Conservation (phyloP, 2,888 invertebrate genomes). For the Cerastoderma edule region DNA sequence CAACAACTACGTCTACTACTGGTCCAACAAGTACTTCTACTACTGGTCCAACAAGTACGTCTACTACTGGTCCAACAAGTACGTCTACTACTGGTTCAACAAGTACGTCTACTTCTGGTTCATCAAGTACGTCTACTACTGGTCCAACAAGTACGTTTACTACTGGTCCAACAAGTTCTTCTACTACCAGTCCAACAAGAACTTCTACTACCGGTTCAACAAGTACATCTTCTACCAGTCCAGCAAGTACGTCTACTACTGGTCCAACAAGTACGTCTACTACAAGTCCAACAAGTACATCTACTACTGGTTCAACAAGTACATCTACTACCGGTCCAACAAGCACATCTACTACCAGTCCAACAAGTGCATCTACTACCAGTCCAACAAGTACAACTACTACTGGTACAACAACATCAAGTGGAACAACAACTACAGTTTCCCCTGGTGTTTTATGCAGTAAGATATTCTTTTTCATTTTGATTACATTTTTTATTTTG, state of each 20-base stretch:
- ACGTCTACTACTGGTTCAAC: conserved; percentile 3
- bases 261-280: not conserved
- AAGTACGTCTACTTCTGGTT: not conserved
- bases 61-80: conserved; percentile 7
- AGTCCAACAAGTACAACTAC: conserved; percentile 16
- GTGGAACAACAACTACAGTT: not conserved
- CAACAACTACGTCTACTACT: conserved; percentile 18
- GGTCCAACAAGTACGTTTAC: conserved; percentile 10
- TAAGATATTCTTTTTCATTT: not conserved
- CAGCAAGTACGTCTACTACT: not conserved
- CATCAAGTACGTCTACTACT: conserved; percentile 10
- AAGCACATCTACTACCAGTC: not conserved
- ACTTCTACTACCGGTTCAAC: not conserved
- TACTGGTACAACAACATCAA: not conserved
- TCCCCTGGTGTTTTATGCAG: not conserved
- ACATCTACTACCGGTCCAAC: not conserved
- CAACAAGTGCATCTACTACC: not conserved
- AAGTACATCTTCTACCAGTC: not conserved
- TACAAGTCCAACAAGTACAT: not conserved
- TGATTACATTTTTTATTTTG: not conserved
- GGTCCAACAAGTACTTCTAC: conserved; percentile 9
- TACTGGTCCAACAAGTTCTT: conserved; percentile 7
- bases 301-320: not conserved
- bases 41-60: conserved; percentile 20
- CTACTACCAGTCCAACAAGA: not conserved